Evolutionary conservation across 2,113 vertebrate species (phyloP).

Genomic region (Pogonocichla stellata): DNA sequence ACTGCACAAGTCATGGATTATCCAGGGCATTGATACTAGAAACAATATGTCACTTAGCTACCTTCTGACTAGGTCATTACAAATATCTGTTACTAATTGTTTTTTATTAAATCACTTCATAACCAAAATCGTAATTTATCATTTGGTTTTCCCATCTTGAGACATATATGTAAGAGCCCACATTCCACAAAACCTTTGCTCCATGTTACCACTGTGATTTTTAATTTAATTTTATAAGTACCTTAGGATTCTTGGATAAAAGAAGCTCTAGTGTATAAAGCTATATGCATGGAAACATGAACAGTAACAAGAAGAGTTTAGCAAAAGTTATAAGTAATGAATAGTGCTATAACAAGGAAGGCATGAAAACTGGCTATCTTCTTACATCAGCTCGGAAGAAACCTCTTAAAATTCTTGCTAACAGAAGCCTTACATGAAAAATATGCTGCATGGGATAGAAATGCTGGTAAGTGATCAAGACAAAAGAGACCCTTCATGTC

Average conservation of each 20-base stretch:
- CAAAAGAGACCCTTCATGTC: neutral
- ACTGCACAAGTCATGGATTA: neutral
- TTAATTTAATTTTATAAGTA: neutral
- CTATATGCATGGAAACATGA: neutral
- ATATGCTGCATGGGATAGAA: neutral
- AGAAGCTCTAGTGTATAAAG: neutral
- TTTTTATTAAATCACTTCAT: neutral
- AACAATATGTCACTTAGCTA: neutral
- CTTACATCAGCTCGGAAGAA: neutral
- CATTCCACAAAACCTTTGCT: neutral
- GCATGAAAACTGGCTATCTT: neutral
- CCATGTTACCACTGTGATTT: neutral
- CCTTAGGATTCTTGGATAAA: neutral
- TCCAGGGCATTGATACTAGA: neutral
- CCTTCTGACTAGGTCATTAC: neutral
- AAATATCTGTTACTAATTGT: neutral
- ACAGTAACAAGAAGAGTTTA: neutral
- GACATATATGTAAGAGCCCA: neutral
- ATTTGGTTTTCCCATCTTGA: neutral
- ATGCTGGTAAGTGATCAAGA: neutral
- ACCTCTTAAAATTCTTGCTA: neutral
- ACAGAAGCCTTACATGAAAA: neutral
- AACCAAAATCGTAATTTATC: neutral
- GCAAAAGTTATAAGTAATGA: neutral
- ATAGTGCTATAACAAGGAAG: neutral